phyloP scores from a whole-genome alignment of 2,888 invertebrate species.

The Caenorhabditis imperialis region DNA sequence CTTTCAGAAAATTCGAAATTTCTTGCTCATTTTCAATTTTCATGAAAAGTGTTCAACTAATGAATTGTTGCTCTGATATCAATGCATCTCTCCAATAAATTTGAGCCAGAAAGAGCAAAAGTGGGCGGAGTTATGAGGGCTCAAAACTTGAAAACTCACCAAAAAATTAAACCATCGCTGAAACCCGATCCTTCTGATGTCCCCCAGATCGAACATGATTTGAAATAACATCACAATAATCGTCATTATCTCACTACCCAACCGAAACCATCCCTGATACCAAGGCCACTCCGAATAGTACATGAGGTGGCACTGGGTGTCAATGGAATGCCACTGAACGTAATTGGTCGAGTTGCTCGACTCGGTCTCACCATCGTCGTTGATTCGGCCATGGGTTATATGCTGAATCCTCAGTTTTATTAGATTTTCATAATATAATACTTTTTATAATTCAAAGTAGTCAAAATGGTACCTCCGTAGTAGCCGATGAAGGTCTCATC shows the following conservation, averaged over 20 bases:
- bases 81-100: too few species aligned
- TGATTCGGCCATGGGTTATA: conserved; percentile 43
- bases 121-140: too few species aligned
- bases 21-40: too few species aligned
- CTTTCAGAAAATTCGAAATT: too few species aligned
- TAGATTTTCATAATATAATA: too few species aligned
- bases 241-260: conserved; percentile 67
- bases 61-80: too few species aligned
- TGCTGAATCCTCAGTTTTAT: conserved; percentile 17
- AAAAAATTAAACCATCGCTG: conserved; percentile 84
- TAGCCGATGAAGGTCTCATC: conserved; percentile 82
- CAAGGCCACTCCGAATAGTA: conserved; percentile 57
- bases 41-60: too few species aligned
- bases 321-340: conserved; percentile 34
- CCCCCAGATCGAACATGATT: conserved; percentile 66
- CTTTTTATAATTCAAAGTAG: not conserved
- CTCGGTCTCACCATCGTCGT: conserved; percentile 44
- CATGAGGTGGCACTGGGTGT: conserved; percentile 59
- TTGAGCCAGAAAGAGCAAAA: too few species aligned
- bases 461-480: conserved; percentile 60
- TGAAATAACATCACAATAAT: conserved; percentile 67
- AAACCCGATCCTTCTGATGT: conserved; percentile 71
- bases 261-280: conserved; percentile 61
- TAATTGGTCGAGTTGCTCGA: conserved; percentile 31
- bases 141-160: conserved; percentile 18